These are phyloP conservation scores for Caradrina clavipalpis DNA, from an alignment of 2,888 invertebrate genomes.

Conservation along the genomic window DNA sequence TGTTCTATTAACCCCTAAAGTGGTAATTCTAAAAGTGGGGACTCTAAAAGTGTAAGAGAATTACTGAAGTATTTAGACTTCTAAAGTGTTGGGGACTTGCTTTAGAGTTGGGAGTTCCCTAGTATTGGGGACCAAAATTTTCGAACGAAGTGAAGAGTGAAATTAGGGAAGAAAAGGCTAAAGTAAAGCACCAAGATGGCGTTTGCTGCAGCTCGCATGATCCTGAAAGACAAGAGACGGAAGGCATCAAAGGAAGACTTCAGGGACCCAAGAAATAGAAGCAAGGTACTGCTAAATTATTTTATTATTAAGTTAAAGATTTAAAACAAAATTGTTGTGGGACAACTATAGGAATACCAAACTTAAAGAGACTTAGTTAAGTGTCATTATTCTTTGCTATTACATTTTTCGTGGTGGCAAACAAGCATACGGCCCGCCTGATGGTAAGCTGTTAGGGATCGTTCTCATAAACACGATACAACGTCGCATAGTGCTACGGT, in stretches of 20 bases:
- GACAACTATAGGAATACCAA: no score
- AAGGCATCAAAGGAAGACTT: conserved; percentile 96
- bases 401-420: no score
- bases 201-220: conserved; percentile 96
- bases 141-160: conserved; percentile 65
- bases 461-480: no score
- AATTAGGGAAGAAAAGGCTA: conserved; percentile 61
- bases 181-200: conserved; percentile 91
- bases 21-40: conserved; percentile 40
- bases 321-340: no score
- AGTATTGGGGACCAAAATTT: conserved; percentile 35
- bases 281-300: conserved; percentile 92
- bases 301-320: conserved; percentile 7
- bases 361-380: no score
- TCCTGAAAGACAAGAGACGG: conserved; percentile 95
- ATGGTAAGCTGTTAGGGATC: no score
- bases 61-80: conserved; percentile 14
- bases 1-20: conserved; percentile 64
- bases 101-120: conserved; percentile 7
- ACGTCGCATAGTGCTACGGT: no score
- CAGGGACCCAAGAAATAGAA: conserved; percentile 93
- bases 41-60: background rate
- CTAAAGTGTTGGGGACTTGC: conserved; percentile 17
- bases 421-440: no score
- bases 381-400: no score